A percentile compares a stretch with the other conserved stretches of the same genome.
Conservation (phyloP, 2,113 vertebrate species). For the Anoplopoma fimbria region DNA sequence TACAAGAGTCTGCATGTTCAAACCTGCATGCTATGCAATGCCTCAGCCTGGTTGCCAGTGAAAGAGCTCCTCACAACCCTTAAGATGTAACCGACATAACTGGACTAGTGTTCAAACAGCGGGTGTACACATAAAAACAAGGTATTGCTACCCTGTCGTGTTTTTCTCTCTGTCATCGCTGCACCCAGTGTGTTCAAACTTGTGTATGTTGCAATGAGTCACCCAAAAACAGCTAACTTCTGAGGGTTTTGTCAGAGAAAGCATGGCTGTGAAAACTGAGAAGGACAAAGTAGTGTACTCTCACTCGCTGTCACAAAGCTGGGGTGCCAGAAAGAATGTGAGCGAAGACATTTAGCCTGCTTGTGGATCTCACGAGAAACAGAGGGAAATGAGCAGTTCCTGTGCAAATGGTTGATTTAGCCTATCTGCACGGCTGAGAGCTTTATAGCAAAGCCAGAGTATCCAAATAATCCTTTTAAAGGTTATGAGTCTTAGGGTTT, state of each 20-base stretch:
- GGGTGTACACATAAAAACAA: not conserved
- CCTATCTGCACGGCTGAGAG: not conserved
- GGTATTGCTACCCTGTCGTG: not conserved
- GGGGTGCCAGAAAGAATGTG: conserved; percentile 6
- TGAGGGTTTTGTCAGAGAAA: not conserved
- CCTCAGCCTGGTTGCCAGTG: not conserved
- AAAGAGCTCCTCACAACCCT: conserved; percentile 24
- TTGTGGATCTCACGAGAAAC: not conserved
- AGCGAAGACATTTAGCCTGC: conserved; percentile 26
- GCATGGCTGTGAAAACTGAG: conserved; percentile 32
- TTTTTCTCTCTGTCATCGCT: not conserved
- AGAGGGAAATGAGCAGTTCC: conserved; percentile 1
- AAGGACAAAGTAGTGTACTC: conserved; percentile 25
- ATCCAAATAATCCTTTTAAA: conserved; percentile 22
- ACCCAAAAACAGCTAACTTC: conserved; percentile 7
- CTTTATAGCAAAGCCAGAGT: not conserved
- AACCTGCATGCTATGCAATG: conserved; percentile 34
- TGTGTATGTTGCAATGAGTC: not conserved
- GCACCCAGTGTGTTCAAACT: not conserved
- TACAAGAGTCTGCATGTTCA: conserved; percentile 48
- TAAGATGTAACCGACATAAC: conserved; percentile 4
- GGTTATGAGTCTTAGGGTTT: conserved; percentile 5
- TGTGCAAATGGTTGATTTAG: not conserved
- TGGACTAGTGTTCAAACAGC: not conserved
- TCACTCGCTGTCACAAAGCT: conserved; percentile 6